Evolutionary conservation across 2,113 vertebrate species (phyloP).

Genomic region (Circaetus cinerascens): DNA sequence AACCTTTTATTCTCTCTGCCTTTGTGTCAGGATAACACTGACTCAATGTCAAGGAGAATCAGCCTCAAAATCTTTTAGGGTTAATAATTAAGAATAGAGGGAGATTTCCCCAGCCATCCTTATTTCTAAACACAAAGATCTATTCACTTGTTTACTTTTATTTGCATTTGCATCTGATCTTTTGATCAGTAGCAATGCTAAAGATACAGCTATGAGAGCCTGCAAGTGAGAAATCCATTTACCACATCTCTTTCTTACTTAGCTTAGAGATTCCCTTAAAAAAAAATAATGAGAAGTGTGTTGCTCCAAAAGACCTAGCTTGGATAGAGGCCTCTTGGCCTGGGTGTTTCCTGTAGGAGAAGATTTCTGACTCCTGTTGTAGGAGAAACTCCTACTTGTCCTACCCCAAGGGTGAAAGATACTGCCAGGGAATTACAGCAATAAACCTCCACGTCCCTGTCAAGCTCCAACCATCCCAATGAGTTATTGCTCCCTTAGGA

Average conservation of each 20-base stretch:
- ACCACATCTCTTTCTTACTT: not conserved
- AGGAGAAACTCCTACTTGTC: conserved; percentile 27
- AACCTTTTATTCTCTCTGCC: not conserved
- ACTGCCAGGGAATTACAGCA: conserved; percentile 33
- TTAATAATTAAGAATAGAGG: not conserved
- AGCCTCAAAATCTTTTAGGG: not conserved
- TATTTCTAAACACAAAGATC: not conserved
- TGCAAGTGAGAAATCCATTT: not conserved
- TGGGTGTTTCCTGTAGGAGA: not conserved
- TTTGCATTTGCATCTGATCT: not conserved
- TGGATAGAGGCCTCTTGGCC: not conserved
- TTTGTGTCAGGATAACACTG: not conserved
- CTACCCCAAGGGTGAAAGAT: not conserved
- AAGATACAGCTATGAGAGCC: not conserved
- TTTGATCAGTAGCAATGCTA: not conserved
- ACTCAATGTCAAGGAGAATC: not conserved
- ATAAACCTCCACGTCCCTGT: conserved; percentile 1
- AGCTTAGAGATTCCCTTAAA: not conserved
- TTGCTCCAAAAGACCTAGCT: not conserved
- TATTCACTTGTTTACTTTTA: not conserved
- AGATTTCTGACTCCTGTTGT: conserved; percentile 18
- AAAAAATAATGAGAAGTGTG: not conserved
- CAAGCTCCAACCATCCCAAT: not conserved
- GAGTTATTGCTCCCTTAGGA: conserved; percentile 15
- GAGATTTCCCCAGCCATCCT: not conserved